These are phyloP conservation scores for Characodon lateralis DNA, from an alignment of 2,797 vertebrate species.

Conservation along the genomic window DNA sequence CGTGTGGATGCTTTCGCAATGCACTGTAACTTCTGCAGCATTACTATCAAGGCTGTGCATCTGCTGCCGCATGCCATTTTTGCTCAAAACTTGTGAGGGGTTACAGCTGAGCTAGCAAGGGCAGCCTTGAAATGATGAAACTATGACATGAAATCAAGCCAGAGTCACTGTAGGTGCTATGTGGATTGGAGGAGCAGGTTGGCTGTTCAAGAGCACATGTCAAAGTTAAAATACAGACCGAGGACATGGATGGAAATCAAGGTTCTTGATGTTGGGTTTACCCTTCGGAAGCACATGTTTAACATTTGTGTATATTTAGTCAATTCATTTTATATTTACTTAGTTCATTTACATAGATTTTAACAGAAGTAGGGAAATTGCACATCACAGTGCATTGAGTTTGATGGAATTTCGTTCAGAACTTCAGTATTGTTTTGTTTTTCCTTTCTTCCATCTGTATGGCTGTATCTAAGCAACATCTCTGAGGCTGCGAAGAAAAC, in stretches of 20 bases:
- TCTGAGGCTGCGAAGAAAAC: conserved; percentile 57
- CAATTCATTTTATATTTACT: conserved; percentile 11
- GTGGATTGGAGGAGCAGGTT: conserved; percentile 26
- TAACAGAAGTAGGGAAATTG: conserved; percentile 34
- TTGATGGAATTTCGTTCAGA: conserved; percentile 45
- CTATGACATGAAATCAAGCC: conserved; percentile 58
- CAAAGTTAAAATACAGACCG: conserved; percentile 34
- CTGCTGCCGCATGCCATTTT: conserved; percentile 51
- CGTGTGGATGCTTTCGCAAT: not conserved
- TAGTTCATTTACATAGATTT: conserved; percentile 34
- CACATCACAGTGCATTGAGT: conserved; percentile 43
- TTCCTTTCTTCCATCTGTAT: conserved; percentile 22
- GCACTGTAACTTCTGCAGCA: conserved; percentile 35
- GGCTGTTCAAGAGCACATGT: conserved; percentile 20
- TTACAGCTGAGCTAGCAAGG: conserved; percentile 44
- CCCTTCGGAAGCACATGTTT: conserved; percentile 20
- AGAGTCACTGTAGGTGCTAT: conserved; percentile 24
- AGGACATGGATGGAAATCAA: conserved; percentile 20
- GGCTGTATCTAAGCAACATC: conserved; percentile 72
- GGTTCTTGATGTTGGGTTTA: conserved; percentile 19
- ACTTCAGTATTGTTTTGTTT: conserved; percentile 50
- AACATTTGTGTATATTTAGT: conserved; percentile 40
- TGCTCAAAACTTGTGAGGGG: conserved; percentile 64
- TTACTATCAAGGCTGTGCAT: conserved; percentile 51
- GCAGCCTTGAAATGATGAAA: conserved; percentile 71